Base-by-base conservation (phyloP, 2,113 vertebrate species). In the Eleginops maclovinus region DNA sequence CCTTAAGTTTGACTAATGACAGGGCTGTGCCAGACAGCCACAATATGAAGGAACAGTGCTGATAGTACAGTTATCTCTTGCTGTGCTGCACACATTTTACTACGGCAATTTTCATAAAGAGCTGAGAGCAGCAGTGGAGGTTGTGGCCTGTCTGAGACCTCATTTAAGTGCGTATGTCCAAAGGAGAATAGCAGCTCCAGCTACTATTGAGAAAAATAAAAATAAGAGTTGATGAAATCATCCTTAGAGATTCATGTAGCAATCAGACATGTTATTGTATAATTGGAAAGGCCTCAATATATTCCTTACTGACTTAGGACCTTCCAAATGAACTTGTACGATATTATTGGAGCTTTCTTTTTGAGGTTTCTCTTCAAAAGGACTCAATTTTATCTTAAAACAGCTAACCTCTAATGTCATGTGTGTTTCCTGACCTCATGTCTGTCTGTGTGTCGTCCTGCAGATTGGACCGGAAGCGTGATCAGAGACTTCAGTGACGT, bases 401-500 rank as follows among this genome's bases (percentile, higher is more conserved):
- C 31, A 36, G 31, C 31, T 8, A 36, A n/a, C n/a, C n/a, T n/a
- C n/a, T n/a, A n/a, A n/a, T n/a, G 2, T 21, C 61, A 3, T 22
- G 44, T 2, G 17, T 15, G 21, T 60, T 31, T 67, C 22, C 54
- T 77, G 41, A 83, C 21, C 1, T 12, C 9, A 8, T 41, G 31
- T 77, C 2, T 81, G 40, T 61, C 0, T 63, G 9, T 76, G 12
- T 60, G 17, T 47, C 11, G 9, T 64, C 54, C 88, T 86, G 24
- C 94, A 99, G 98, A 93, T 77, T 94, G 74, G 62, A 97, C 97
- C 0, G 82, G 87, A 40, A 93, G 91, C 75, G 93, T 97, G 84
- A 94, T 98, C 92, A 87, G 72, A 1, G 95, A 97, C 76, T 98
- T 99, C 22, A 82, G 95, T 24, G 86, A 53, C 0, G 91, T 96